Conservation (phyloP, 2,797 vertebrate species). For the Loris lydekkerianus region DNA sequence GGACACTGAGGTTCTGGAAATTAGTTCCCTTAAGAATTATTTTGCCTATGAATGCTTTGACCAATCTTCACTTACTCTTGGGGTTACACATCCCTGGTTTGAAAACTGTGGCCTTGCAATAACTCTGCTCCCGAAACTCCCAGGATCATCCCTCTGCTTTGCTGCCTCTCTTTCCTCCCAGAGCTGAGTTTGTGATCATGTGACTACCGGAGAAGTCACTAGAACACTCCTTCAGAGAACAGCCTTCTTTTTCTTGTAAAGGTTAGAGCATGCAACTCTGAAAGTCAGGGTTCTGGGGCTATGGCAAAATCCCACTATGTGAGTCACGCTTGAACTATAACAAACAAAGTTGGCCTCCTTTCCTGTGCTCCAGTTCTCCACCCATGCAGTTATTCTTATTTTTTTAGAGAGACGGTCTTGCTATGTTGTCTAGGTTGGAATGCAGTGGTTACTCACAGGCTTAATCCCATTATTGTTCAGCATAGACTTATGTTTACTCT, state of each 20-base stretch:
- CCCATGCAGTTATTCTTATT: rapidly evolving
- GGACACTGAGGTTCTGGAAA: not conserved
- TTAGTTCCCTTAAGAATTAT: not conserved
- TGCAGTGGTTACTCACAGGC: not conserved
- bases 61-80: not conserved
- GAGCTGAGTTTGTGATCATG: not conserved
- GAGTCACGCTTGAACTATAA: not conserved
- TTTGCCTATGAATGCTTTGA: not conserved
- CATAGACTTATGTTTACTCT: too few species aligned
- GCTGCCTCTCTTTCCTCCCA: not conserved
- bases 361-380: not conserved
- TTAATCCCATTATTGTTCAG: too few species aligned
- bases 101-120: not conserved
- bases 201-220: not conserved
- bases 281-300: not conserved
- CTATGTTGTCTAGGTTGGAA: not conserved
- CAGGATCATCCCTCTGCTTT: not conserved
- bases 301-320: not conserved
- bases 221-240: not conserved
- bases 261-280: not conserved
- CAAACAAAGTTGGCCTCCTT: not conserved
- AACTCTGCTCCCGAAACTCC: not conserved
- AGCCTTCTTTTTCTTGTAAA: not conserved
- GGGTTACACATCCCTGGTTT: not conserved
- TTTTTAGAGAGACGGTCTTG: not conserved